Conservation (phyloP, 35 echinoderm and acorn worm genomes). For the Eucidaris tribuloides region DNA sequence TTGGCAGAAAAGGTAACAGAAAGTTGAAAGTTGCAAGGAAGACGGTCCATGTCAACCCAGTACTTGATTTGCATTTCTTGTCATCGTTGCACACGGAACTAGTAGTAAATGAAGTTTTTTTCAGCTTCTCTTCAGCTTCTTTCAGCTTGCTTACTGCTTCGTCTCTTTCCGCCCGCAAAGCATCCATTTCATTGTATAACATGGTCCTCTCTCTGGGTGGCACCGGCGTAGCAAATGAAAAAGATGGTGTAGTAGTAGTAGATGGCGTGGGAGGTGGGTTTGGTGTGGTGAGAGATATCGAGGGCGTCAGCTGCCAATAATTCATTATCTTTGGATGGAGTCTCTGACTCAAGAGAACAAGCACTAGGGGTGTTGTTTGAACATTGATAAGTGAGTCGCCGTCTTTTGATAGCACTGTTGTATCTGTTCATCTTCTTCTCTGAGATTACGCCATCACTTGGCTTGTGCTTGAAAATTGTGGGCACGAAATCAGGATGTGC, state of each 20-base stretch:
- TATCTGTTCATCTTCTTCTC: not conserved
- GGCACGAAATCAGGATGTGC: not conserved
- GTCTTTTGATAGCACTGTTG: conserved; percentile 4
- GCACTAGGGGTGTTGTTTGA: not conserved
- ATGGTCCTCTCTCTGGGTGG: not conserved
- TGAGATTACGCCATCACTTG: not conserved
- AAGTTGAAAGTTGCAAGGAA: conserved; percentile 11
- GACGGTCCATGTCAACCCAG: conserved; percentile 20
- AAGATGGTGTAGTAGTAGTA: too few relatives aligned
- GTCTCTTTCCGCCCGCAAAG: conserved; percentile 27
- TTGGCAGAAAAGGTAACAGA: not conserved
- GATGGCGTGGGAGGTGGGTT: too few relatives aligned
- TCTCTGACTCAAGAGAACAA: not conserved
- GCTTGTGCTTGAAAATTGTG: not conserved
- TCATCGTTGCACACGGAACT: conserved; percentile 15
- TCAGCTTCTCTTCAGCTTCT: conserved; percentile 28
- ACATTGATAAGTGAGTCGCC: not conserved
- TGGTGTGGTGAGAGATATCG: too few relatives aligned
- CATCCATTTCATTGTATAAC: conserved; percentile 49
- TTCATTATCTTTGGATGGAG: not conserved
- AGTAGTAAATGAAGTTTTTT: conserved; percentile 29
- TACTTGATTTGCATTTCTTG: conserved; percentile 28
- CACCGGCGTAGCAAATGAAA: not conserved
- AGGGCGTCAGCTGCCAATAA: conserved; percentile 10
- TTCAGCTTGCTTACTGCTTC: not conserved